Conservation (phyloP, 2,888 invertebrate species). For the Drosophila neonasuta region DNA sequence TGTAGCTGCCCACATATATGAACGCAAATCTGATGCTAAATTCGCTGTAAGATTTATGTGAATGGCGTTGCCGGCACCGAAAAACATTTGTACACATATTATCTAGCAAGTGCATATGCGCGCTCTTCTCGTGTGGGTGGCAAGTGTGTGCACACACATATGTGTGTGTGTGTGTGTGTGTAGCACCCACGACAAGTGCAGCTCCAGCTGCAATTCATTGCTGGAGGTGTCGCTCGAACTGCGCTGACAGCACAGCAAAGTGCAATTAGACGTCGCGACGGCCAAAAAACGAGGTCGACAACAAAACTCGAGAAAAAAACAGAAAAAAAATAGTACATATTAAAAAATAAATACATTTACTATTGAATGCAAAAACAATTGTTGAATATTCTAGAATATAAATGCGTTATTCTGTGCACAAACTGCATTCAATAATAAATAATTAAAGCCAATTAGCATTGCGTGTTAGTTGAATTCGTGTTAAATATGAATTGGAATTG, state of each 20-base stretch:
- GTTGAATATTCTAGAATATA: neutral
- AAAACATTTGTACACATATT: constrained; percentile 39
- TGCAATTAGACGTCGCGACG: constrained; percentile 36
- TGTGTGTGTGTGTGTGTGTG: neutral
- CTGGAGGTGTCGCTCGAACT: constrained; percentile 30
- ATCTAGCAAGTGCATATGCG: constrained; percentile 2
- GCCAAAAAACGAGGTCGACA: constrained; percentile 17
- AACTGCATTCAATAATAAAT: constrained; percentile 47
- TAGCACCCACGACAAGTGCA: constrained; percentile 31
- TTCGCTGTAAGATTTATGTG: constrained; percentile 63
- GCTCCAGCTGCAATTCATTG: constrained; percentile 41
- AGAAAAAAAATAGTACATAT: neutral
- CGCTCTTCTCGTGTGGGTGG: neutral
- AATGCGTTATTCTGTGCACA: neutral
- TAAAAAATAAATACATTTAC: neutral
- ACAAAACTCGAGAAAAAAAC: neutral
- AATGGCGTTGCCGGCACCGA: constrained; percentile 36
- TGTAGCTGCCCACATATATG: constrained; percentile 21
- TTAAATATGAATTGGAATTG: constrained; percentile 11
- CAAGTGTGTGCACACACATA: neutral
- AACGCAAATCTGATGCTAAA: constrained; percentile 68
- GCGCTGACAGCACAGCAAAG: constrained; percentile 17
- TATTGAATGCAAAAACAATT: neutral
- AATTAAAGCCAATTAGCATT: constrained; percentile 55
- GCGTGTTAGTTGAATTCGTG: constrained; percentile 9